Base-by-base conservation (phyloP, 1,140 invertebrate species). In the Drosophila baimaii region DNA sequence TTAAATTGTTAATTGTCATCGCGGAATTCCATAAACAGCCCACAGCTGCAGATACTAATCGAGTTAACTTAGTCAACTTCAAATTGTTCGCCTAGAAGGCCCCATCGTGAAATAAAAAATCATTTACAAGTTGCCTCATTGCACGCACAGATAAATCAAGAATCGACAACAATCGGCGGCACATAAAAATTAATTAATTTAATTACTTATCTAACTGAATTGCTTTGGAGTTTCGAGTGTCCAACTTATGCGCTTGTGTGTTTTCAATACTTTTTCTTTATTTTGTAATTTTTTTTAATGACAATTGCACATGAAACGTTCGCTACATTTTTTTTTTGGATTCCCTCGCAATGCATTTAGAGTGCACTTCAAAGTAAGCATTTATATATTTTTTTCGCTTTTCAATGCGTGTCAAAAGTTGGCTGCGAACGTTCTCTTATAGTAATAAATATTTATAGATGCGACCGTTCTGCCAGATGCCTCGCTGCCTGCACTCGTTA, bases 371-470 rank as follows among this genome's bases (percentile, higher is more conserved):
- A 74, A 49, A 66, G 61, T 58, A 54, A 57, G 73, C 61, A 82
- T 79, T 77, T 64, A 49, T 58, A 56, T 65, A 65, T 68, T 68
- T 44, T 56, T 66, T 74, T 65, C 19, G 61, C 44, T 44, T 37
- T 57, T 69, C 72, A 52, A 76, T 76, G 73, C 73, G 73, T 76
- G 61, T 72, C 35, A 27, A 58, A 49, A 43, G 51, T 58, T 65
- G 63, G 55, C 75, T 78, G 68, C 55, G 62, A 74, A 47, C 63
- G 79, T 47, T 83, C 41, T 68, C 39, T 68, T 64, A 68, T 63
- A 66, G 65, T 85, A 77, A 84, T 84, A 84, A 85, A 84, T 84
- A 84, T 84, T 84, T 81, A 84, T 84, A 66, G 81, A 84, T 84
- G 81, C 27, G 79, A 68, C 66, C 43, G 64, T 57, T 71, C 65